These are phyloP conservation scores for Pyrgilauda ruficollis DNA, from an alignment of 2,113 vertebrate genomes.

Conservation along the genomic window DNA sequence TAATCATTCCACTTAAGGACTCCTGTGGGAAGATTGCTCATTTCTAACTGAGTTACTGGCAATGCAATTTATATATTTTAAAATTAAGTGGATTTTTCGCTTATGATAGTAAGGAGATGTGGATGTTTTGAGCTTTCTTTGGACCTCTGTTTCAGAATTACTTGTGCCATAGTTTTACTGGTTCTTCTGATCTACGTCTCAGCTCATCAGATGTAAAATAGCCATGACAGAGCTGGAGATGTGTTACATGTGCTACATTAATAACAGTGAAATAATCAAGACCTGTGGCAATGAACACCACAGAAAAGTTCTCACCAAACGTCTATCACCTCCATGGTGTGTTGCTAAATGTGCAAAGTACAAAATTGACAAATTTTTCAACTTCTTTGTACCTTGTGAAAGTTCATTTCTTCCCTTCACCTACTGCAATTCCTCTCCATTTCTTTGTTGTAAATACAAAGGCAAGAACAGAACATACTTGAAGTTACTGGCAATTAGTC, in stretches of 20 bases:
- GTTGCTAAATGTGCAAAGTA: not conserved
- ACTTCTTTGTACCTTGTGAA: not conserved
- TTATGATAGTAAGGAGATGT: not conserved
- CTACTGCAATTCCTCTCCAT: not conserved
- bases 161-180: not conserved
- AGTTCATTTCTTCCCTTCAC: not conserved
- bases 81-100: not conserved
- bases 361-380: not conserved
- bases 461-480: not conserved
- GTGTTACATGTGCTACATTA: not conserved
- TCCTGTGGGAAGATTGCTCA: not conserved
- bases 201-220: not conserved
- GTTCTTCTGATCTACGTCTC: not conserved
- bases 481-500: not conserved
- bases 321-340: fast-evolving
- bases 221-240: not conserved
- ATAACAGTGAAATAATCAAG: not conserved
- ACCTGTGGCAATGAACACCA: not conserved
- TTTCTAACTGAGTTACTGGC: not conserved
- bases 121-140: not conserved
- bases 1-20: not conserved
- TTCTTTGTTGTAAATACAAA: not conserved
- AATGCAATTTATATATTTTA: not conserved
- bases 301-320: not conserved
- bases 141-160: not conserved